These are phyloP conservation scores for Ispidina lecontei DNA, from an alignment of 2,797 vertebrate species.

Conservation along the genomic window DNA sequence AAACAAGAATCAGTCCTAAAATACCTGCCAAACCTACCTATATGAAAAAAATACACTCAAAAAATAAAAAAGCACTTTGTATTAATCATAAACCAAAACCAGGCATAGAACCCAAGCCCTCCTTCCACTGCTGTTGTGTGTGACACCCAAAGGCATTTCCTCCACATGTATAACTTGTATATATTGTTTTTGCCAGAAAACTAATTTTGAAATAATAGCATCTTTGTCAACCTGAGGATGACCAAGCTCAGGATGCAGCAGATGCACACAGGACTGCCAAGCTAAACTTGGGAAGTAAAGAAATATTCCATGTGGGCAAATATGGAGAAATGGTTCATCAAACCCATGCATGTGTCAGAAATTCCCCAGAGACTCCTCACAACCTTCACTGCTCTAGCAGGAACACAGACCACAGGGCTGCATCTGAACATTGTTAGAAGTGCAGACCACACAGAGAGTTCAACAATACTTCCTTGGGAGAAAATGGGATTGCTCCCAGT, in stretches of 20 bases:
- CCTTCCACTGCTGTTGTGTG: neutral
- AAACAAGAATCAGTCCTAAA: constrained; percentile 78
- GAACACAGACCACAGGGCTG: constrained; percentile 45
- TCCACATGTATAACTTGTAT: neutral
- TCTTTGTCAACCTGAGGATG: neutral
- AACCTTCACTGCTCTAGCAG: constrained; percentile 65
- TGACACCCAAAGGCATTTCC: constrained; percentile 13
- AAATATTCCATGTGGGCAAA: constrained; percentile 68
- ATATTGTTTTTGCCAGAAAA: constrained; percentile 13
- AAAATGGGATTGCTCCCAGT: constrained; percentile 56
- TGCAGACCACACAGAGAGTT: constrained; percentile 72
- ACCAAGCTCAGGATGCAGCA: neutral
- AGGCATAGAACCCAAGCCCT: neutral
- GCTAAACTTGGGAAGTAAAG: constrained; percentile 45
- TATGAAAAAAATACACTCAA: neutral
- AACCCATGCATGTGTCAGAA: neutral
- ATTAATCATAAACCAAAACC: constrained; percentile 27
- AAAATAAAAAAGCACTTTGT: neutral
- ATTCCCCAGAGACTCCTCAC: constrained; percentile 50
- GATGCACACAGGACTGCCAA: constrained; percentile 28
- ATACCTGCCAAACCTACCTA: constrained; percentile 80
- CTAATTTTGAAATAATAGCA: constrained; percentile 19
- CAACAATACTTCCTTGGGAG: constrained; percentile 61
- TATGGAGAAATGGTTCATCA: constrained; percentile 38
- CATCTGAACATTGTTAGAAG: constrained; percentile 74